Conservation (phyloP, 2,113 vertebrate species). For the Theristicus caerulescens region DNA sequence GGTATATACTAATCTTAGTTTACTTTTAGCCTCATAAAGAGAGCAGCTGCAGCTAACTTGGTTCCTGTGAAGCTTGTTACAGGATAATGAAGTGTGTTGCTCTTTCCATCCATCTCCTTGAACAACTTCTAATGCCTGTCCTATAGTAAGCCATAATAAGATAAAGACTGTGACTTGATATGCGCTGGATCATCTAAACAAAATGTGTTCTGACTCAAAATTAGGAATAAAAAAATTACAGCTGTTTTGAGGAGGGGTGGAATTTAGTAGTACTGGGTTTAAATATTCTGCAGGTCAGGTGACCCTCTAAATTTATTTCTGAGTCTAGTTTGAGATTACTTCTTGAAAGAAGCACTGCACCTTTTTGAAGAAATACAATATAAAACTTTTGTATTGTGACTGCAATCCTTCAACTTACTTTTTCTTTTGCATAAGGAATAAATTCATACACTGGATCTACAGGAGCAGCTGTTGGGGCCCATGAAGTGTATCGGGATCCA, state of each 20-base stretch:
- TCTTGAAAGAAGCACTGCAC: slow-evolving; percentile 26
- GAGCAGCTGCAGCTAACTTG: neutral
- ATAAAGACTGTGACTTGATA: neutral
- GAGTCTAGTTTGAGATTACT: neutral
- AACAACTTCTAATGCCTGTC: neutral
- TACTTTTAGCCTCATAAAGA: neutral
- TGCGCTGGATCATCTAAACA: neutral
- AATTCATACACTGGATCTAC: slow-evolving; percentile 89
- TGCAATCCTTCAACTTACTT: slow-evolving; percentile 7
- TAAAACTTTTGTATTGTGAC: neutral
- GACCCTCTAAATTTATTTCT: neutral
- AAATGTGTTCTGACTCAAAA: neutral
- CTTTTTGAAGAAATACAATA: neutral
- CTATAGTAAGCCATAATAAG: neutral
- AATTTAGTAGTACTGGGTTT: neutral
- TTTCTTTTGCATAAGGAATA: slow-evolving; percentile 81
- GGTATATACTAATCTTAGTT: neutral
- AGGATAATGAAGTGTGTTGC: neutral
- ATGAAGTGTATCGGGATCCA: slow-evolving; percentile 85
- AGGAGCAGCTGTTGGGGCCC: slow-evolving; percentile 81
- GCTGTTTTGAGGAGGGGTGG: neutral
- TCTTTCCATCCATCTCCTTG: neutral
- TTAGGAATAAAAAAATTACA: neutral
- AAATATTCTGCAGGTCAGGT: neutral
- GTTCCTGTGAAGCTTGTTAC: neutral